Percentiles rank a stretch among this genome's conserved stretches.
phyloP scores from a whole-genome alignment of 2,888 invertebrate species.

The Gastrophysa polygoni region DNA sequence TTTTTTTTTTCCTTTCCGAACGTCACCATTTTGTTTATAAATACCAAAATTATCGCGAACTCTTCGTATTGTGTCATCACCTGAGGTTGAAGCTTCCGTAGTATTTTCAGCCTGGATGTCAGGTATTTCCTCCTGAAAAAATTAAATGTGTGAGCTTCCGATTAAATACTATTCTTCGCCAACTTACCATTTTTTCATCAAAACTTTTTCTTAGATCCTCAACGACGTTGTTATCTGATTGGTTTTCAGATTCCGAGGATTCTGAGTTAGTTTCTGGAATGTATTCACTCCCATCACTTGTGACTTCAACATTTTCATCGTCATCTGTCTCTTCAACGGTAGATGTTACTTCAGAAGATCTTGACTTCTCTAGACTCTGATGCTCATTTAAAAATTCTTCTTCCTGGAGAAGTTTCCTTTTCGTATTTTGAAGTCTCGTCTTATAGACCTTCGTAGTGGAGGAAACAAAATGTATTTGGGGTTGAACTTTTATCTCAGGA shows the following conservation, averaged over 20 bases:
- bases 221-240: neutral
- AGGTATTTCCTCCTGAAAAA: neutral
- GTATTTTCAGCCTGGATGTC: neutral
- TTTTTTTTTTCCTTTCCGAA: slow-evolving; percentile 9
- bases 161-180: neutral
- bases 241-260: neutral
- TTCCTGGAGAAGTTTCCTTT: neutral
- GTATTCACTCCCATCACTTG: slow-evolving; percentile 1
- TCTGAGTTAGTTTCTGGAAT: slow-evolving; percentile 11
- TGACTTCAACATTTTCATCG: slow-evolving; percentile 7
- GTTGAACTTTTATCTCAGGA: slow-evolving; percentile 9
- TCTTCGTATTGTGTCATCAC: neutral
- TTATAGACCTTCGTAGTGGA: neutral
- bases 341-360: slow-evolving; percentile 5
- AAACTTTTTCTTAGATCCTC: neutral
- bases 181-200: slow-evolving; percentile 2
- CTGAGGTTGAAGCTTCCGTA: slow-evolving; percentile 5
- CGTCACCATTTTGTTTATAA: slow-evolving; percentile 7
- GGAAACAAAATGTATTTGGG: neutral
- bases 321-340: neutral
- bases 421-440: slow-evolving; percentile 1
- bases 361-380: neutral
- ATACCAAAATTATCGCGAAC: neutral
- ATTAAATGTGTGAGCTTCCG: neutral
- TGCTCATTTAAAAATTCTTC: slow-evolving; percentile 1